These are phyloP conservation scores for Aleiodes alternator DNA, from an alignment of 2,888 invertebrate genomes.

Conservation along the genomic window DNA sequence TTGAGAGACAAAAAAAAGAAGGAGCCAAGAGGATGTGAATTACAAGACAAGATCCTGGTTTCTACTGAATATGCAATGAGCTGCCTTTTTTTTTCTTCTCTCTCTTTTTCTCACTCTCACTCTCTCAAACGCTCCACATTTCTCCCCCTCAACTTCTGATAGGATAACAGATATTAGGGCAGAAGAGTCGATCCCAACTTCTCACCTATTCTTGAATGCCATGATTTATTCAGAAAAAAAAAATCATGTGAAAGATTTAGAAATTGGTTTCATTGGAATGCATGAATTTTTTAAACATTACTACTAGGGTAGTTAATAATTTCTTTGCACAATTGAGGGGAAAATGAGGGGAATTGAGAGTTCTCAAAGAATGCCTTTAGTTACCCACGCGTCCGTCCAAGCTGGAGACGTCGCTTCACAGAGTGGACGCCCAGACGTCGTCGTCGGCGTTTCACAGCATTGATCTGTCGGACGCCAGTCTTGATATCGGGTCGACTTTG, in stretches of 20 bases:
- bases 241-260: not conserved
- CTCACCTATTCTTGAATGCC: not conserved
- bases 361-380: constrained; percentile 49
- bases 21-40: constrained; percentile 36
- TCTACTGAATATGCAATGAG: constrained; percentile 73
- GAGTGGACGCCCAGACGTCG: constrained; percentile 70
- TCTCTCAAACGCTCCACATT: constrained; percentile 43
- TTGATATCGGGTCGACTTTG: constrained; percentile 67
- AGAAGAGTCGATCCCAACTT: constrained; percentile 24
- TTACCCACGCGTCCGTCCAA: constrained; percentile 65
- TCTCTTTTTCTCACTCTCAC: not conserved
- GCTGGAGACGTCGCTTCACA: constrained; percentile 60
- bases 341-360: constrained; percentile 42
- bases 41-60: constrained; percentile 67
- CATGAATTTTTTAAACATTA: no score
- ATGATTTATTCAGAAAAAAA: no score
- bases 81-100: constrained; percentile 53
- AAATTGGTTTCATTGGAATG: no score
- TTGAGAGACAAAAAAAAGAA: constrained; percentile 14
- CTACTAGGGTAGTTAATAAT: not conserved
- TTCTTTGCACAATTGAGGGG: constrained; percentile 7
- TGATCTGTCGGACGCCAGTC: constrained; percentile 74
- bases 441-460: constrained; percentile 69
- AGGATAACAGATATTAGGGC: constrained; percentile 38
- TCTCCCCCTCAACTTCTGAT: constrained; percentile 8